Percentiles rank a stretch among this genome's conserved stretches.
Evolutionary conservation across 2,888 invertebrate species (phyloP).

Genomic region (Drosophila affinis): DNA sequence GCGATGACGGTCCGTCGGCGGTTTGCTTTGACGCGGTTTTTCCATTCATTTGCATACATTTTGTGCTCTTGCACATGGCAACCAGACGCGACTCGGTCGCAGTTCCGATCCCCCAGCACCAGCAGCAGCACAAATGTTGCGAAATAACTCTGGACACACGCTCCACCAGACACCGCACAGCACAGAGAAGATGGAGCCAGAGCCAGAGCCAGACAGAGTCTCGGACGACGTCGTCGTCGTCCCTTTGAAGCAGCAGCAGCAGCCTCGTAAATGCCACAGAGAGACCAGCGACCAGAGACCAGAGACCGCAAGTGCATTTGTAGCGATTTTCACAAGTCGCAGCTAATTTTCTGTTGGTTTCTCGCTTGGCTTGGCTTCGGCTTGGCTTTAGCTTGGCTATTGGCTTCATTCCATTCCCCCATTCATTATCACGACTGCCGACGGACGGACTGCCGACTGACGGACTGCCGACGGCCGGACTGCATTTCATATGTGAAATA

Average conservation of each 20-base stretch:
- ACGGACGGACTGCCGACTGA: slow-evolving; percentile 37
- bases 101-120: slow-evolving; percentile 16
- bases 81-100: slow-evolving; percentile 36
- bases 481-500: slow-evolving; percentile 70
- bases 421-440: slow-evolving; percentile 46
- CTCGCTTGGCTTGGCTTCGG: slow-evolving; percentile 64
- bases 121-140: slow-evolving; percentile 44
- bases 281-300: slow-evolving; percentile 10
- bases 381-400: slow-evolving; percentile 36
- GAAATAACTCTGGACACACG: slow-evolving; percentile 71
- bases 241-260: slow-evolving; percentile 56
- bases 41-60: slow-evolving; percentile 77
- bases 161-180: slow-evolving; percentile 33
- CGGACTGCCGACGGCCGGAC: neutral
- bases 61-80: slow-evolving; percentile 59
- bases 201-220: slow-evolving; percentile 11
- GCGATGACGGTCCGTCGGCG: slow-evolving; percentile 66
- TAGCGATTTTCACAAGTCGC: slow-evolving; percentile 76
- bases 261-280: slow-evolving; percentile 59
- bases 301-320: slow-evolving; percentile 74
- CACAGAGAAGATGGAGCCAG: slow-evolving; percentile 7
- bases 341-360: slow-evolving; percentile 74
- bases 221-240: slow-evolving; percentile 7
- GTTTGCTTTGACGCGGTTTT: slow-evolving; percentile 76
- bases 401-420: slow-evolving; percentile 16